Evolutionary conservation across 2,888 invertebrate genomes (phyloP).

Genomic region (Xestia ashworthii): DNA sequence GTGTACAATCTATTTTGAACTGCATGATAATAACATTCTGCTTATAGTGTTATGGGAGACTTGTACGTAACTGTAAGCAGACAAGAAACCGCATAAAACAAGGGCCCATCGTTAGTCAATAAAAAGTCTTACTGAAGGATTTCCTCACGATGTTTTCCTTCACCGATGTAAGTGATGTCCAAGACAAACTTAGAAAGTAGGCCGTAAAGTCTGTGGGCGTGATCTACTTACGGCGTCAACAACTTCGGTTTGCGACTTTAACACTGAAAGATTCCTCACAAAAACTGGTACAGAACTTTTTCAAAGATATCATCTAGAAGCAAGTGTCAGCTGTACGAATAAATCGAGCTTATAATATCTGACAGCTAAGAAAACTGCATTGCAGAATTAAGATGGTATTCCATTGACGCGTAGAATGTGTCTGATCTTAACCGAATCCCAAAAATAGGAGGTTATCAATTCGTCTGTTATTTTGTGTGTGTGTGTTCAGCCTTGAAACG

Average conservation of each 20-base stretch:
- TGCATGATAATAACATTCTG: too few species aligned
- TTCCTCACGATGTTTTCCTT: background rate
- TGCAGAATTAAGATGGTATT: constrained; percentile 57
- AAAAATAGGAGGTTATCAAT: too few species aligned
- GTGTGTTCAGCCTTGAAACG: too few species aligned
- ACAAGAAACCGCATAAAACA: too few species aligned
- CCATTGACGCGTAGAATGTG: constrained; percentile 8
- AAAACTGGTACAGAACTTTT: constrained; percentile 10
- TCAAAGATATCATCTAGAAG: constrained; percentile 21
- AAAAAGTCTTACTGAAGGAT: too few species aligned
- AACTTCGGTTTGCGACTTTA: background rate
- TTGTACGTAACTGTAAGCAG: too few species aligned
- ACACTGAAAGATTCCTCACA: constrained; percentile 1
- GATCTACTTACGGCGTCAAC: background rate
- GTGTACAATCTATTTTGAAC: too few species aligned
- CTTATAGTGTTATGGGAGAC: too few species aligned
- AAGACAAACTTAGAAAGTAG: background rate
- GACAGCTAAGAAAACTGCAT: constrained; percentile 71
- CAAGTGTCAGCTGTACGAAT: constrained; percentile 34
- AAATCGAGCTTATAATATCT: constrained; percentile 56
- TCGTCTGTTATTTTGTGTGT: too few species aligned
- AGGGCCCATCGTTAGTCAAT: too few species aligned
- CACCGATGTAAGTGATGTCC: background rate
- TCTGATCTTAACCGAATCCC: background rate
- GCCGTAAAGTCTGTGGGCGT: background rate